Evolutionary conservation across 1,140 invertebrate genomes (phyloP).

Genomic region (Drosophila pallidifrons): DNA sequence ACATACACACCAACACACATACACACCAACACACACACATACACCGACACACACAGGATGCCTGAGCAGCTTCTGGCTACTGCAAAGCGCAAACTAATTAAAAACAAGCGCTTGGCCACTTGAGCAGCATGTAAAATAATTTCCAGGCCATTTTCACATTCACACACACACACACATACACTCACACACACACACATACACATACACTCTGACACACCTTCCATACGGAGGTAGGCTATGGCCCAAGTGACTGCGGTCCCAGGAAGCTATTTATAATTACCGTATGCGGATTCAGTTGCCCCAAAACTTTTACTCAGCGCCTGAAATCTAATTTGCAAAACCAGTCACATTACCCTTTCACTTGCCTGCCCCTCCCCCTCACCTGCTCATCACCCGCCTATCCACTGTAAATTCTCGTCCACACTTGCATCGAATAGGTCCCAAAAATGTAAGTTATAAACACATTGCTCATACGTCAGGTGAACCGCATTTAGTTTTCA

Average conservation of each 20-base stretch:
- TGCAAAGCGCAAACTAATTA: constrained; percentile 52
- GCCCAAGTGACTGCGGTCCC: constrained; percentile 33
- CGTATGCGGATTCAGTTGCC: constrained; percentile 40
- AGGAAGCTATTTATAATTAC: constrained; percentile 55
- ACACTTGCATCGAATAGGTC: constrained; percentile 1
- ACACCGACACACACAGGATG: not conserved
- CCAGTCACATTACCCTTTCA: constrained; percentile 1
- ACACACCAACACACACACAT: constrained; percentile 1
- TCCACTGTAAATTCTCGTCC: not conserved
- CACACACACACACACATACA: not conserved
- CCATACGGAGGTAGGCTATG: constrained; percentile 8
- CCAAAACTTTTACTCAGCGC: constrained; percentile 39
- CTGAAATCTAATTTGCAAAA: constrained; percentile 41
- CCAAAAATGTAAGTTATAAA: not conserved
- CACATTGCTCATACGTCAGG: constrained; percentile 19
- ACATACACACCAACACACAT: constrained; percentile 4
- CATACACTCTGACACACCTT: not conserved
- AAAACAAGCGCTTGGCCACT: constrained; percentile 52
- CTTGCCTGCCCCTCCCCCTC: not conserved
- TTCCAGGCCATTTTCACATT: constrained; percentile 23
- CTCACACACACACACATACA: not conserved
- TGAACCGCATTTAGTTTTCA: constrained; percentile 1
- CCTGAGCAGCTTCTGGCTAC: constrained; percentile 23
- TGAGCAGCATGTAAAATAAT: constrained; percentile 57
- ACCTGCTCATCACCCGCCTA: not conserved